Evolutionary conservation across 2,797 vertebrate genomes (phyloP), one percentile per base, ranked within the genome.

Genomic region (Oreortyx pictus): DNA sequence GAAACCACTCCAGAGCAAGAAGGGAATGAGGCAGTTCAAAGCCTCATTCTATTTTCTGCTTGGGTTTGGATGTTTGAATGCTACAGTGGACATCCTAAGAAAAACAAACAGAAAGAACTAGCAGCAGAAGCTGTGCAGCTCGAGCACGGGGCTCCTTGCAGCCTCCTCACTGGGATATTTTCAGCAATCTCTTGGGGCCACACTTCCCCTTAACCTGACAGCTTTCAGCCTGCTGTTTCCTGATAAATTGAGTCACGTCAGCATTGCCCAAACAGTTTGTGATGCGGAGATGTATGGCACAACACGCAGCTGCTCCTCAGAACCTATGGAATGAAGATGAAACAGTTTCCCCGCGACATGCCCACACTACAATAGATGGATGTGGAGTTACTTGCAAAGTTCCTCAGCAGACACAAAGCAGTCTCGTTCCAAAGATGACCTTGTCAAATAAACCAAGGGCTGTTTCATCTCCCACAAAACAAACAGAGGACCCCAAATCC

Each of bases 141-240:
- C 31, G 13, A 64, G 23, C 1, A 11, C 54, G 17, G 49, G 54
- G 14, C 3, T 43, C 44, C 56, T 70, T 9, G 31, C 29, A 82
- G 75, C 67, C 67, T 82, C 90, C 41, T 29, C n/a, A 82, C 33
- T 6, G 52, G 47, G 88, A 27, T 96, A 88, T 95, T 95, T 95
- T 92, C 86, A 92, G 95, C 68, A 87, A 86, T 76, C 81, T 19
- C 57, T 77, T 9, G 11, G 11, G 86, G 88, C 67, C 93, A 90
- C 47, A 76, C 86, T 96, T 95, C 95, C 94, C 87, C 33, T 60
- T 60, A 64, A 7, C 27, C 67, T 82, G 31, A 61, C 68, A 82
- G 67, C 46, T 65, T 66, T 73, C 22, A 43, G 75, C 75, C 86
- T 71, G 83, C 41, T 64, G 84, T 23, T 95, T 96, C 94, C 92